Evolutionary conservation across 2,113 vertebrate genomes (phyloP).

Genomic region (Dinomys branickii): DNA sequence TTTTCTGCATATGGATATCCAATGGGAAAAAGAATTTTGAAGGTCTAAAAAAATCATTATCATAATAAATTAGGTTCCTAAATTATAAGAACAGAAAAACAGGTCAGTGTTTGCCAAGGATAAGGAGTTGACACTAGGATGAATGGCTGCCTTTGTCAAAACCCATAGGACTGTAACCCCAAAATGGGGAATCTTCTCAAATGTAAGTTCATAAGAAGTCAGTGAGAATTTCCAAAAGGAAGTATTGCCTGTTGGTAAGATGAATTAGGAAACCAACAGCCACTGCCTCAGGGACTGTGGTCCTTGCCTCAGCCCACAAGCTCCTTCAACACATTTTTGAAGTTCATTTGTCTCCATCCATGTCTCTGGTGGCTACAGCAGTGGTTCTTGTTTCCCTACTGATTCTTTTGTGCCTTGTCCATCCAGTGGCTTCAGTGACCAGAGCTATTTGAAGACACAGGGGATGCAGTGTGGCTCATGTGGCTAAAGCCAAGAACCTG

Average conservation of each 20-base stretch:
- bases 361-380: neutral
- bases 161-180: neutral
- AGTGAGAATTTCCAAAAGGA: neutral
- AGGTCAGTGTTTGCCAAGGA: neutral
- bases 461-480: neutral
- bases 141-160: neutral
- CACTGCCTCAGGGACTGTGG: neutral
- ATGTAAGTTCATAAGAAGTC: neutral
- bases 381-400: neutral
- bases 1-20: neutral
- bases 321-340: neutral
- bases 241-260: neutral
- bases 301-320: neutral
- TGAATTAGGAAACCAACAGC: neutral
- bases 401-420: neutral
- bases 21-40: conserved; percentile 22
- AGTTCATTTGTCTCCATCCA: neutral
- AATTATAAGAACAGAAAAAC: neutral
- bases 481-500: neutral
- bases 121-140: neutral
- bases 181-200: neutral
- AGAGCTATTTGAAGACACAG: neutral
- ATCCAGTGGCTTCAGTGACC: neutral
- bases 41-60: neutral
- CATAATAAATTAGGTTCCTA: neutral